These are phyloP conservation scores for Cassiopea andromeda DNA, from an alignment of 30 jellyfish, hydroid and myxozoan species.

Conservation along the genomic window DNA sequence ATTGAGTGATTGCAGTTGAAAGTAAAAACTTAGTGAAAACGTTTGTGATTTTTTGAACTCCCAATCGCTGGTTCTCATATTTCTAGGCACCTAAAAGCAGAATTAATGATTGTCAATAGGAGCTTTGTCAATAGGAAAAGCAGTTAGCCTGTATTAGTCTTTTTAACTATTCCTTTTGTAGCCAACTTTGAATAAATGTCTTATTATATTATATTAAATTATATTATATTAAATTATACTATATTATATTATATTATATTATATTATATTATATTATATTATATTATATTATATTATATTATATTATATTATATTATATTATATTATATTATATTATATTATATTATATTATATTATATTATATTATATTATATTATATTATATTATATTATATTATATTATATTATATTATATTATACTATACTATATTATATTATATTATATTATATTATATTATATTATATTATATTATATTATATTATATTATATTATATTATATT, in stretches of 20 bases:
- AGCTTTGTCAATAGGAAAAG: not conserved
- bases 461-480: not conserved
- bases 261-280: not conserved
- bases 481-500: constrained; percentile 7
- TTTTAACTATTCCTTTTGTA: too few relatives aligned
- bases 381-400: constrained; percentile 6
- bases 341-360: not conserved
- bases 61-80: too few relatives aligned
- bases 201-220: not conserved
- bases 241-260: not conserved
- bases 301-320: not conserved
- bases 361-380: not conserved
- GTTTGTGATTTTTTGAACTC: too few relatives aligned
- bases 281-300: not conserved
- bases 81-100: too few relatives aligned
- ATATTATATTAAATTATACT: not conserved
- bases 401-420: constrained; percentile 5
- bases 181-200: too few relatives aligned
- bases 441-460: not conserved
- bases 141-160: too few relatives aligned
- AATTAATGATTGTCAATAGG: too few relatives aligned
- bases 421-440: not conserved
- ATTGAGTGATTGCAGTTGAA: too few relatives aligned
- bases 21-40: too few relatives aligned
- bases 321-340: not conserved